Evolutionary conservation across 1,140 invertebrate species (phyloP).

Genomic region (Zaprionus davidi): DNA sequence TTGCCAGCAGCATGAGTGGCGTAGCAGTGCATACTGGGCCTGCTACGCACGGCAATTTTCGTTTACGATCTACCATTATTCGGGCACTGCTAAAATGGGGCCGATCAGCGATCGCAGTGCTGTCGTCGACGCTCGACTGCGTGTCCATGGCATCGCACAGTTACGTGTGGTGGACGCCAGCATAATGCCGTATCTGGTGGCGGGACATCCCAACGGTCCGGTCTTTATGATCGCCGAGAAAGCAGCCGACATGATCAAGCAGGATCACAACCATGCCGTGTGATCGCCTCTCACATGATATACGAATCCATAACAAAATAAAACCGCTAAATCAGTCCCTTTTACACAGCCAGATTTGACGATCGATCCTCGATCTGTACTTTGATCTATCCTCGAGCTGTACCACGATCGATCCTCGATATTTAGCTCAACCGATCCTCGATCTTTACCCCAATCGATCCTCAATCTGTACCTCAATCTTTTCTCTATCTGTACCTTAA

Average conservation of each 20-base stretch:
- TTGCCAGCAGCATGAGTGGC: slow-evolving; percentile 87
- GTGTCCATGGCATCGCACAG: slow-evolving; percentile 88
- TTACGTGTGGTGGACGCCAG: slow-evolving; percentile 91
- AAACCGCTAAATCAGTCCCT: background rate
- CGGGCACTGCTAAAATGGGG: slow-evolving; percentile 95
- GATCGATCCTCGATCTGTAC: no score
- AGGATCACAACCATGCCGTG: slow-evolving; percentile 81
- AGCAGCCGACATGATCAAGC: slow-evolving; percentile 87
- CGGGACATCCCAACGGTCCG: slow-evolving; percentile 88
- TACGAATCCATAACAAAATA: background rate
- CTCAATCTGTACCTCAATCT: no score
- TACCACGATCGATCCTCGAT: no score
- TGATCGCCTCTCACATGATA: background rate
- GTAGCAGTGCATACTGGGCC: slow-evolving; percentile 89
- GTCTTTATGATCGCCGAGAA: slow-evolving; percentile 90
- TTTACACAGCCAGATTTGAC: no score
- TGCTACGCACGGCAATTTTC: slow-evolving; percentile 89
- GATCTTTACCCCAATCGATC: no score
- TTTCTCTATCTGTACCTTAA: no score
- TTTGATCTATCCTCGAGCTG: no score
- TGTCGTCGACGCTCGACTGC: slow-evolving; percentile 89
- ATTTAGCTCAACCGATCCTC: no score
- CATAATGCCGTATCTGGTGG: slow-evolving; percentile 86
- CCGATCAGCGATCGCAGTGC: slow-evolving; percentile 87
- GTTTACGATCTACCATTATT: slow-evolving; percentile 91